phyloP scores from a whole-genome alignment of 2,797 vertebrate species.

The Hapalemur alaotrensis region DNA sequence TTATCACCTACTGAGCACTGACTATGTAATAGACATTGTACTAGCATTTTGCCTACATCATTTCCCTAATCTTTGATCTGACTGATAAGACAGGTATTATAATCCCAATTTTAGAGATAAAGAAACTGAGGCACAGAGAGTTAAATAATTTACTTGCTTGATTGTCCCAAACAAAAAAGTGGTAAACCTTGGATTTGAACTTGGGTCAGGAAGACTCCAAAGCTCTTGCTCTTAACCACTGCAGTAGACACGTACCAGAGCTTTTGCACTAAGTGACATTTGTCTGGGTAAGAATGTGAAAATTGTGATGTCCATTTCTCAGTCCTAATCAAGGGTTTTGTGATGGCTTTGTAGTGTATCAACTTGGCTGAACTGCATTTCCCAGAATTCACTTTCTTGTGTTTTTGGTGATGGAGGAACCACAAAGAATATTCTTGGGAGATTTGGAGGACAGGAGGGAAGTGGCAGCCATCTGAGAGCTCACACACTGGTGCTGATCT shows the following conservation, averaged over 20 bases:
- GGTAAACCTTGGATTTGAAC: constrained; percentile 4
- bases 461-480: not conserved
- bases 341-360: not conserved
- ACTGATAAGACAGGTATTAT: not conserved
- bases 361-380: not conserved
- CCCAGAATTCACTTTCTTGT: constrained; percentile 34
- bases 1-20: not conserved
- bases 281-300: constrained; percentile 10
- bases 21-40: not conserved
- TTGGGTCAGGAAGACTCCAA: not conserved
- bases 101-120: not conserved
- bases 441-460: not conserved
- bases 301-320: constrained; percentile 6
- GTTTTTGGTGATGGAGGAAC: not conserved
- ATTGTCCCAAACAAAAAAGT: not conserved
- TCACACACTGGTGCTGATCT: not conserved
- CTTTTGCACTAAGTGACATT: not conserved
- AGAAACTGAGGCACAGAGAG: not conserved
- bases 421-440: constrained; percentile 15
- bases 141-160: not conserved
- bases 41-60: not conserved
- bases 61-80: not conserved
- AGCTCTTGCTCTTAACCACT: not conserved
- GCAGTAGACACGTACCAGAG: not conserved
- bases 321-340: not conserved